Base-by-base conservation (phyloP, 2,797 vertebrate species). In the Leptoclinus maculatus region DNA sequence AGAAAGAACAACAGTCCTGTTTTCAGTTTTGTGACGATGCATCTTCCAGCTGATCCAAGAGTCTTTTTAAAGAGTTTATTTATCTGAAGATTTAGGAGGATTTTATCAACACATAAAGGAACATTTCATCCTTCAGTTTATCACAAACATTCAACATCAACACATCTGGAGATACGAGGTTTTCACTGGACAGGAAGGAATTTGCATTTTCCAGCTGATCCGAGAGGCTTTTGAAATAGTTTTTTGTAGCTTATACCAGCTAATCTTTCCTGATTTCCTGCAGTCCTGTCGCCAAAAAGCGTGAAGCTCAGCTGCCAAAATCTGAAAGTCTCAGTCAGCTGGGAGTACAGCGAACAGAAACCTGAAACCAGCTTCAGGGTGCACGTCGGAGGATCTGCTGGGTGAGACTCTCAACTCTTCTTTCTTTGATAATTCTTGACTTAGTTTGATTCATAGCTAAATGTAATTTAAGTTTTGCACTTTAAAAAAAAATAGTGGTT, bases 241-340 rank as follows among this genome's bases (percentile, higher is more conserved):
- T 47, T 21, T 47, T 9, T 41, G 9, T 41, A 43, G 14, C 43
- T 45, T 6, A 19, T 19, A 7, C 47, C 58, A 38, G 38, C 25
- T 45, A 12, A 11, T 64, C 23, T 13, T 32, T 41, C 2, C 3
- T 84, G 0, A 25, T 38, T 6, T 56, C 23, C 10, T 56, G 16
- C 39, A 88, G 85, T 90, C 72, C 75, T 17, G 3, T n/a, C 83
- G 77, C 93, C 93, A n/a, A n/a, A 25, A 14, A 66, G 85, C 7
- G 47, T 93, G 7, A 67, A 0, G 0, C 66, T 93, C 57, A 82
- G 4, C 38, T 93, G 91, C 71, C 0, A 39, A 0, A 85, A 88
- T 19, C 0, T 39, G 0, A 21, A 32, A 0, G 59, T 71, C 2
- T 58, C 0, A 0, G 83, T 81, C 1, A 7, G 23, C 6, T 93